phyloP scores from a whole-genome alignment of 2,888 invertebrate species.

The Nephrocerus scutellatus region DNA sequence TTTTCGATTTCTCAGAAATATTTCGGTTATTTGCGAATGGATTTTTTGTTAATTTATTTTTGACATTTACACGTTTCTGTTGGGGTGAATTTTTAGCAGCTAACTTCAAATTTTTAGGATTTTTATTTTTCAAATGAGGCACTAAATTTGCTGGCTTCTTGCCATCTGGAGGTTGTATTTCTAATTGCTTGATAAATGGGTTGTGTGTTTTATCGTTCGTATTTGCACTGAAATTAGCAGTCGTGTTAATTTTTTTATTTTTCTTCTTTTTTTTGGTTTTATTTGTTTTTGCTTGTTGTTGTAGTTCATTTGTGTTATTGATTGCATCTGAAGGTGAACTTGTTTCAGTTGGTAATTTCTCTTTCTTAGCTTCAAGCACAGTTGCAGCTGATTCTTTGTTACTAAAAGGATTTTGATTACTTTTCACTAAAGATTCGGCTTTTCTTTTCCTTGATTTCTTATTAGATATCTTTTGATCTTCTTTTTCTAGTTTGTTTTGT shows the following conservation, averaged over 20 bases:
- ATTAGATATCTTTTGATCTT: too few relatives aligned
- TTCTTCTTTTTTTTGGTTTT: constrained; percentile 17
- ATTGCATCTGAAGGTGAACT: constrained; percentile 26
- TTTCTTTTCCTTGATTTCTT: too few relatives aligned
- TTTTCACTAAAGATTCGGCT: not conserved
- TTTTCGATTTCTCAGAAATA: constrained; percentile 27
- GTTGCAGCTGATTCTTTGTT: not conserved
- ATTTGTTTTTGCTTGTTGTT: constrained; percentile 18
- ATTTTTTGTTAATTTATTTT: constrained; percentile 15
- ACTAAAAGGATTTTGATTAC: not conserved
- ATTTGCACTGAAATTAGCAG: constrained; percentile 15
- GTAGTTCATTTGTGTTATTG: not conserved
- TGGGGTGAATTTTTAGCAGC: constrained; percentile 5
- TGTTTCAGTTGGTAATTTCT: constrained; percentile 9
- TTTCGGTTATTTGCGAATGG: constrained; percentile 11
- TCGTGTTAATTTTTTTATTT: constrained; percentile 12
- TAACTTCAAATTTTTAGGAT: constrained; percentile 1
- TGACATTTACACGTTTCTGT: constrained; percentile 14
- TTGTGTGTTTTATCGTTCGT: constrained; percentile 18
- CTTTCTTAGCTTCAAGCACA: too few relatives aligned
- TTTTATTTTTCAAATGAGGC: not conserved
- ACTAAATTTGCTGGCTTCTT: constrained; percentile 10
- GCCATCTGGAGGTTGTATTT: not conserved
- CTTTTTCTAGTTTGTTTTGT: too few relatives aligned
- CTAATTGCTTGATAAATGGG: not conserved